phyloP scores from a whole-genome alignment of 2,888 invertebrate species.

The Spicauda simplicius region DNA sequence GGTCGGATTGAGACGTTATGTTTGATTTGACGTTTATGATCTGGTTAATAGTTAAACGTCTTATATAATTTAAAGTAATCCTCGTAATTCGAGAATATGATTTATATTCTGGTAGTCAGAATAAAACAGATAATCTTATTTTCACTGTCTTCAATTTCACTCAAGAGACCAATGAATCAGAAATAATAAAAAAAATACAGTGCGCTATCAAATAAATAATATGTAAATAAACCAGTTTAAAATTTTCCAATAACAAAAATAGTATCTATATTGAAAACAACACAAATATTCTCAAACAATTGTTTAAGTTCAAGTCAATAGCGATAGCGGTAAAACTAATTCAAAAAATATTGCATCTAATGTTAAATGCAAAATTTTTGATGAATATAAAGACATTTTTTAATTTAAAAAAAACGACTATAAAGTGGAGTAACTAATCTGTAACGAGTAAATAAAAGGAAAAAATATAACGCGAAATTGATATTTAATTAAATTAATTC shows the following conservation, averaged over 20 bases:
- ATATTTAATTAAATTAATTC: too few relatives aligned
- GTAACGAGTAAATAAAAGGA: too few relatives aligned
- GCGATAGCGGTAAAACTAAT: not conserved
- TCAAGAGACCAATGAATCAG: not conserved
- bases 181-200: too few relatives aligned
- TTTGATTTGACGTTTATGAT: constrained; percentile 37
- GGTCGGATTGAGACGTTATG: constrained; percentile 41
- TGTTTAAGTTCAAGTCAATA: not conserved
- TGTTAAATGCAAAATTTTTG: too few relatives aligned
- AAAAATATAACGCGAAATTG: too few relatives aligned
- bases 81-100: not conserved
- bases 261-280: not conserved
- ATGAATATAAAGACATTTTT: too few relatives aligned
- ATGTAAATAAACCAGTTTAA: not conserved
- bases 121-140: not conserved
- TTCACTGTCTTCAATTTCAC: not conserved
- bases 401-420: too few relatives aligned
- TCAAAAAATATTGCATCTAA: not conserved
- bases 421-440: too few relatives aligned
- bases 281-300: not conserved
- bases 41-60: constrained; percentile 3
- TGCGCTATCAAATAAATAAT: not conserved
- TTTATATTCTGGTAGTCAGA: not conserved
- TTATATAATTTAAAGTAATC: not conserved
- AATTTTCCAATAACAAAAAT: not conserved